These are phyloP conservation scores for Pholis gunnellus DNA, from an alignment of 2,113 vertebrate genomes.

Conservation along the genomic window DNA sequence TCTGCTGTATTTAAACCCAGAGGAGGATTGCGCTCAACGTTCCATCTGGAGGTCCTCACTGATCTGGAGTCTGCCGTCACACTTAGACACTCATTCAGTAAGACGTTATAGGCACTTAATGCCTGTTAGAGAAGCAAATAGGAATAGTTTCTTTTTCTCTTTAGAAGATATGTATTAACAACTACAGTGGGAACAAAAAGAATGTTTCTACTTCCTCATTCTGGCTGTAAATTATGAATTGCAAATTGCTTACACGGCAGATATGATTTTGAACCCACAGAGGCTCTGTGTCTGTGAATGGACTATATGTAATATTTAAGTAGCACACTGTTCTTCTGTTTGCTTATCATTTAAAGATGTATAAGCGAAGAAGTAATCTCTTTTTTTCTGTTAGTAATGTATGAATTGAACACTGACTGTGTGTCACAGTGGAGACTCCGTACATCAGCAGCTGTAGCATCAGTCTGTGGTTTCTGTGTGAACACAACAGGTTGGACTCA, in stretches of 20 bases:
- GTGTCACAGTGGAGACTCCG: constrained; percentile 25
- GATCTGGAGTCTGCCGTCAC: background rate
- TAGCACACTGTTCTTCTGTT: background rate
- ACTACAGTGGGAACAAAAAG: background rate
- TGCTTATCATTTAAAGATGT: background rate
- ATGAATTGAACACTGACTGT: background rate
- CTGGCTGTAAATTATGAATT: background rate
- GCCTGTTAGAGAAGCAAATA: background rate
- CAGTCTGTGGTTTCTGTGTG: constrained; percentile 15
- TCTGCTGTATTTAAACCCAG: constrained; percentile 25
- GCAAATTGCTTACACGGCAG: background rate
- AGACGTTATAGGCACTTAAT: background rate
- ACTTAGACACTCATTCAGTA: background rate
- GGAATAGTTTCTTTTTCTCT: background rate
- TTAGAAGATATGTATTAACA: too few relatives aligned
- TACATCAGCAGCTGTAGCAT: constrained; percentile 21
- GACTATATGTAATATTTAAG: background rate
- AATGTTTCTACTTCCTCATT: background rate
- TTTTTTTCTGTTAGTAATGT: background rate
- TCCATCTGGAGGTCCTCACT: background rate
- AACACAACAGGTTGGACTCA: constrained; percentile 5
- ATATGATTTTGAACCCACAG: too few relatives aligned
- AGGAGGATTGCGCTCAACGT: background rate
- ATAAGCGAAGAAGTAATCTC: background rate
- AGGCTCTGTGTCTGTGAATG: background rate